Percentiles rank a stretch among this genome's conserved stretches.
These are phyloP conservation scores for Noctua comes DNA, from an alignment of 2,888 invertebrate genomes.

Conservation along the genomic window DNA sequence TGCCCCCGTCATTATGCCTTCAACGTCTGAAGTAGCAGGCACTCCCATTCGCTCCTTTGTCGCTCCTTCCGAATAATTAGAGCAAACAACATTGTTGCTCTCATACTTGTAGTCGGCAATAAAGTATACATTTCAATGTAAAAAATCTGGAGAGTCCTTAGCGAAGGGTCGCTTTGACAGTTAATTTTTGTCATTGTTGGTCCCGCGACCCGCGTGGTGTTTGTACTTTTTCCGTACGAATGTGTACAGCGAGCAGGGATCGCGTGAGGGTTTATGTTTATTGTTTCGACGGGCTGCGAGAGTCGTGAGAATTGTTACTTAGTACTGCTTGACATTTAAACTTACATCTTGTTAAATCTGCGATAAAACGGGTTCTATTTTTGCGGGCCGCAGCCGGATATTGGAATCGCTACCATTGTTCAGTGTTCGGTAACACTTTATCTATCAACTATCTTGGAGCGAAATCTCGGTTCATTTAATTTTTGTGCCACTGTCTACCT, in stretches of 20 bases:
- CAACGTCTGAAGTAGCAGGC: conserved; percentile 82
- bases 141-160: conserved; percentile 83
- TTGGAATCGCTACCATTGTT: conserved; percentile 64
- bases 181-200: conserved; percentile 88
- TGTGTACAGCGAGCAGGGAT: conserved; percentile 74
- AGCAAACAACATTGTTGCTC: conserved; percentile 79
- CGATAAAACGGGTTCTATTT: conserved; percentile 59
- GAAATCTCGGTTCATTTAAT: conserved; percentile 55
- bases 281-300: conserved; percentile 80
- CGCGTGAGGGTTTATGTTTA: conserved; percentile 75
- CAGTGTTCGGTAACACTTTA: conserved; percentile 60
- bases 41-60: conserved; percentile 86
- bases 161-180: conserved; percentile 82
- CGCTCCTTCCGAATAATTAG: conserved; percentile 89
- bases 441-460: conserved; percentile 55
- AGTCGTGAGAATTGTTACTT: conserved; percentile 84
- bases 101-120: conserved; percentile 77
- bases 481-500: conserved; percentile 62
- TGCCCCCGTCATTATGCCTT: conserved; percentile 83
- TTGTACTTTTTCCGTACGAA: conserved; percentile 79
- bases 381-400: conserved; percentile 59
- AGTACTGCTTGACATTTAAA: conserved; percentile 71
- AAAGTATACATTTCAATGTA: conserved; percentile 88
- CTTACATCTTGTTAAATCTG: conserved; percentile 68
- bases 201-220: conserved; percentile 72